Conservation (phyloP, 2,797 vertebrate species). For the Scyliorhinus canicula region DNA sequence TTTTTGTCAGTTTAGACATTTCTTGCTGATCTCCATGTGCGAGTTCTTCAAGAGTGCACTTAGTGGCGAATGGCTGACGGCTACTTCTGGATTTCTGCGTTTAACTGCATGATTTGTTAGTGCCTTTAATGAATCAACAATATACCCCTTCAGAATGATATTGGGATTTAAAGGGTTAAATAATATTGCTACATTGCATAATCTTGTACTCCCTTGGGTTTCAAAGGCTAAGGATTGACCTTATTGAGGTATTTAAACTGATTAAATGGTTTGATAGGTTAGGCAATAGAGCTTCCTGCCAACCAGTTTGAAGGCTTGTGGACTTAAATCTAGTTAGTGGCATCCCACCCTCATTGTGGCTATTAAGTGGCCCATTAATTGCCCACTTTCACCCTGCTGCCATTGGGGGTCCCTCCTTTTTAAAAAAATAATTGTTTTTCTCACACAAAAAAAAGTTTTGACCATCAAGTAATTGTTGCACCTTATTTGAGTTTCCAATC, state of each 20-base stretch:
- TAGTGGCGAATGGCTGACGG: background rate
- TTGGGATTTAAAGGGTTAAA: background rate
- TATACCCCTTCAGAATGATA: background rate
- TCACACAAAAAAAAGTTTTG: too few species aligned
- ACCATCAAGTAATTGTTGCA: background rate
- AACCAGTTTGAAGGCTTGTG: background rate
- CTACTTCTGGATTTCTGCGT: background rate
- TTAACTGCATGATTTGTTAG: background rate
- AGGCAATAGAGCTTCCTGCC: background rate
- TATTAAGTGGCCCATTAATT: background rate
- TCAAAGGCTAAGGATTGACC: background rate
- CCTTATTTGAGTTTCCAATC: background rate
- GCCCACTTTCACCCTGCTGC: background rate
- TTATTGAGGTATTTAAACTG: background rate
- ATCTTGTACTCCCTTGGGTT: background rate
- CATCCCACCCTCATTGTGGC: too few species aligned
- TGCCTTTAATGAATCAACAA: background rate
- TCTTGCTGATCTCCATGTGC: background rate
- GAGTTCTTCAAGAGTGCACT: background rate
- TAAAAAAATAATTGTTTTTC: too few species aligned
- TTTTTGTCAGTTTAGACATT: background rate
- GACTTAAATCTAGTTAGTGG: too few species aligned
- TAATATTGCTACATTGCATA: background rate
- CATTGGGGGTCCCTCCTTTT: too few species aligned
- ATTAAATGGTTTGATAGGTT: background rate